Evolutionary conservation across 2,888 invertebrate genomes (phyloP), one percentile per base, ranked within the genome.

Genomic region (Dolichomitus sp.): DNA sequence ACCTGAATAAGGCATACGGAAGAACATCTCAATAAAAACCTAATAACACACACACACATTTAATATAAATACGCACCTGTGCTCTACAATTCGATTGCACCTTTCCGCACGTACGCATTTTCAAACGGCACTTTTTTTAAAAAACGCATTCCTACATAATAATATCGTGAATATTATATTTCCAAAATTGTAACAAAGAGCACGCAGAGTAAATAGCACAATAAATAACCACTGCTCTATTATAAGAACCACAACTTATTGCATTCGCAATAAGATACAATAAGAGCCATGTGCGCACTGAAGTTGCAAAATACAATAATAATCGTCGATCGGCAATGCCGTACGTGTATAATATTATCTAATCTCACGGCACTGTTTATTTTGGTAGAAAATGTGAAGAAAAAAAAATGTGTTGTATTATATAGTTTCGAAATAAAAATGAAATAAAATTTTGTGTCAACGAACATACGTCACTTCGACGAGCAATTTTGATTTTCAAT

Each of bases 391-490:
- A 14, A 12, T 27, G 23, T 1, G 23, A 23, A 23, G 23, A 23
- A 23, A 23, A 23, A 27, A 14, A 27, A 54, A 54, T 54, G 23
- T 4, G 7, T 4, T 52, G 23, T 19, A 19, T 52, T 23, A 27
- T 27, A 11, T 27, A 14, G 14, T 12, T 11, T 2, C 2, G 23
- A 23, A 45, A 37, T 12, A 68, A 14, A 69, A 74, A 52, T 48
- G 9, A 66, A 14, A 68, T 68, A 42, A 40, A 54, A 66, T 74
- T 83, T 68, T 6, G 7, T 48, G 17, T 59, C 61, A 19, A 68
- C 52, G 54, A 54, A n/a, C 70, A 27, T 42, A 61, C 54, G 50
- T 37, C 50, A 72, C 40, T 30, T 66, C 45, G 59, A 68, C 37
- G 52, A 42, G 48, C 23, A 17, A 68, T 83, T 63, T 48, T n/a